Conservation (phyloP, 2,113 vertebrate genomes). For the Alethe diademata region DNA sequence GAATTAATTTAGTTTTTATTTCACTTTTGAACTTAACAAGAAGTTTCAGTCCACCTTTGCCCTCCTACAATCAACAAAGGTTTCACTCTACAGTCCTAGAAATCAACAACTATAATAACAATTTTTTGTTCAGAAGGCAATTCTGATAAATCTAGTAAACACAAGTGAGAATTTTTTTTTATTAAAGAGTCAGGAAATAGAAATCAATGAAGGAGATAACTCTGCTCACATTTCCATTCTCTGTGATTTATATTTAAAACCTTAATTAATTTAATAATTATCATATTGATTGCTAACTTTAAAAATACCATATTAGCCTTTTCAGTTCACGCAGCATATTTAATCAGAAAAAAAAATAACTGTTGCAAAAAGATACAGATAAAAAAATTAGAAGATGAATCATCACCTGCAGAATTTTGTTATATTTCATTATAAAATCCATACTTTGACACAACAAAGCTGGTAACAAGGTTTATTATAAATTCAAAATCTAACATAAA, state of each 20-base stretch:
- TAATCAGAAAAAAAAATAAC: background rate
- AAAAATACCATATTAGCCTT: constrained; percentile 18
- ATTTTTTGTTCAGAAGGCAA: background rate
- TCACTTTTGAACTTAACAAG: background rate
- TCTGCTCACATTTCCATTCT: background rate
- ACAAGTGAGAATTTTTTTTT: constrained; percentile 6
- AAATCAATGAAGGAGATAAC: constrained; percentile 27
- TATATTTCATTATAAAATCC: constrained; percentile 22
- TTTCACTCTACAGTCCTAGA: background rate
- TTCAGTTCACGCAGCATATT: background rate
- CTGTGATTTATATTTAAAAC: constrained; percentile 31
- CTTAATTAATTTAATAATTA: constrained; percentile 34
- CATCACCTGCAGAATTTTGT: background rate
- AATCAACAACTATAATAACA: background rate
- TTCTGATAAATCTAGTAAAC: constrained; percentile 1
- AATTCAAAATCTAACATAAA: background rate
- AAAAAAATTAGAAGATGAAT: constrained; percentile 16
- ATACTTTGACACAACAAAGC: background rate
- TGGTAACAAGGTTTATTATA: background rate
- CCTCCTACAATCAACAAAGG: background rate
- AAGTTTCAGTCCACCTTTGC: background rate
- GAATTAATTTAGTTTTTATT: background rate
- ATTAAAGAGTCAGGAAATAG: constrained; percentile 21
- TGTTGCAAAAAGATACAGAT: background rate
- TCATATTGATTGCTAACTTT: constrained; percentile 33